Base-by-base conservation (phyloP, 2,888 invertebrate genomes). In the Caenorhabditis plicata region DNA sequence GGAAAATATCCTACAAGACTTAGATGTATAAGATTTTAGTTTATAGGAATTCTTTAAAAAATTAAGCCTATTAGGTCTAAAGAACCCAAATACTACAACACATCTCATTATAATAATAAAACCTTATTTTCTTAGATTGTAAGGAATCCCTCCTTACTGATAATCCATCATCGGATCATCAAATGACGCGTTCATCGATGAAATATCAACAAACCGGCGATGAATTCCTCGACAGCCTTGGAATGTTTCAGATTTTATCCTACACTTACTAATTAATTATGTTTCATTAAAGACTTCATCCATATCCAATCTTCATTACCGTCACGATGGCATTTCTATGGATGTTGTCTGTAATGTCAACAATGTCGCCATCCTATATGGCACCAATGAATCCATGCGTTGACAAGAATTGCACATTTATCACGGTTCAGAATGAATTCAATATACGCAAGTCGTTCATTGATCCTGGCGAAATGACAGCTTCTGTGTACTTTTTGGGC, bases 251-350 rank as follows among this genome's bases (percentile, higher is more conserved):
- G n/a, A n/a, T n/a, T n/a, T n/a, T n/a, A n/a, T n/a, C n/a, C n/a
- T n/a, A n/a, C n/a, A n/a, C n/a, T n/a, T n/a, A n/a, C n/a, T n/a
- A n/a, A 27, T 8, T 19, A 43, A 19, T 32, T 27, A 25, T 19
- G 13, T 11, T 9, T 9, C 23, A 15, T 51, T 64, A 8, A 45
- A 67, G 67, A 41, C 54, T 55, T 50, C 54, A 68, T 17, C 62
- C 68, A 2, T 57, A 55, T 42, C 49, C 68, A 7, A 55, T 64
- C 15, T 63, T 54, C 51, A 64, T 64, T 26, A 63, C 64, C 11
- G 46, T 58, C 41, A 60, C 64, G 9, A 68, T 68, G 68, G 55
- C 62, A 13, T 63, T 65, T 40, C 43, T 68, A 1, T 68, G 68
- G 68, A 38, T 49, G n/a, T 32, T 68, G 11, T 64, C 64, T 5